Percentiles rank a stretch among this genome's conserved stretches.
Evolutionary conservation across 2,888 invertebrate species (phyloP).

Genomic region (Brachylomia viminalis): DNA sequence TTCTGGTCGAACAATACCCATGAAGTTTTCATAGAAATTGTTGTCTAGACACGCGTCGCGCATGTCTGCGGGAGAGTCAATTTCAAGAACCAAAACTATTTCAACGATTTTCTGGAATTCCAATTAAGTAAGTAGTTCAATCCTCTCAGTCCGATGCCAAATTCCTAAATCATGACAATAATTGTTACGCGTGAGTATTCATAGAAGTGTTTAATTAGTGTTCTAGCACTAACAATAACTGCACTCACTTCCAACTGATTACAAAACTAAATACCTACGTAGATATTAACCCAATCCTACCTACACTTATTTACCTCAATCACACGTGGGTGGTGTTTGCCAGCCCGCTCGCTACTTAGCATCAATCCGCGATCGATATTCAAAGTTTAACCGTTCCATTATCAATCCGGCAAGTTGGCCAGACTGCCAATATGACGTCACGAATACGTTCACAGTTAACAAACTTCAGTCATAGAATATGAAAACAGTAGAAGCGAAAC

Average conservation of each 20-base stretch:
- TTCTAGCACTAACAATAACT: constrained; percentile 20
- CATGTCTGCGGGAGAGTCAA: too few species aligned
- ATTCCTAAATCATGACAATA: too few species aligned
- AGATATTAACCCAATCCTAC: constrained; percentile 11
- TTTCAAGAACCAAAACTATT: too few species aligned
- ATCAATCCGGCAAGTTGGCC: constrained; percentile 69
- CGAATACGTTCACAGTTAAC: constrained; percentile 50
- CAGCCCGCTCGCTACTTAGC: constrained; percentile 65
- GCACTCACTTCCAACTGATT: constrained; percentile 14
- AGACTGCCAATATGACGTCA: constrained; percentile 53
- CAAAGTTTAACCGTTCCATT: constrained; percentile 74
- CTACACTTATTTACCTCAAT: constrained; percentile 9
- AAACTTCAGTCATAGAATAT: constrained; percentile 41
- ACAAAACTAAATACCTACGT: constrained; percentile 20
- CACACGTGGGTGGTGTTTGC: constrained; percentile 53
- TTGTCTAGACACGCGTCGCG: too few species aligned
- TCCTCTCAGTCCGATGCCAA: too few species aligned
- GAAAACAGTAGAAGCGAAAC: constrained; percentile 12
- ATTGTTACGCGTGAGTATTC: too few species aligned
- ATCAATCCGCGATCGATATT: constrained; percentile 68
- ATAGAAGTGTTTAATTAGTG: constrained; percentile 19
- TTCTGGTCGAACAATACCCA: too few species aligned
- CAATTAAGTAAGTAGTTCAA: too few species aligned
- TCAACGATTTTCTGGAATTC: too few species aligned
- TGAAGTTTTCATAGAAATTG: too few species aligned